phyloP scores from a whole-genome alignment of 2,888 invertebrate species.

The Stomorhina lunata region DNA sequence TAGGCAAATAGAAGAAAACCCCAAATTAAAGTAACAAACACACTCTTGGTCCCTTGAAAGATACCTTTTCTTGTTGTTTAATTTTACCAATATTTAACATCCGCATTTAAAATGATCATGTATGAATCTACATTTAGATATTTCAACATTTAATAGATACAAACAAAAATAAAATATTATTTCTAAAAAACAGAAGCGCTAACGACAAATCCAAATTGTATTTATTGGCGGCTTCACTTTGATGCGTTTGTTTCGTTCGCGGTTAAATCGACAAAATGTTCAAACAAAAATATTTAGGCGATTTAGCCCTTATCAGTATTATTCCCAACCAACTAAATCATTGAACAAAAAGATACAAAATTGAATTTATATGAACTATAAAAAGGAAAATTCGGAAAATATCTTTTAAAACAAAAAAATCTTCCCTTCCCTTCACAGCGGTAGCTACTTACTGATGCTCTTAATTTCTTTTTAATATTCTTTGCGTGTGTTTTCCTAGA shows the following conservation, averaged over 20 bases:
- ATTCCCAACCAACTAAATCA: slow-evolving; percentile 12
- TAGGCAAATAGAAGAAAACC: slow-evolving; percentile 66
- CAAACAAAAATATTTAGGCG: slow-evolving; percentile 78
- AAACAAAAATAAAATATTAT: slow-evolving; percentile 23
- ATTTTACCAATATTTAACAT: slow-evolving; percentile 32
- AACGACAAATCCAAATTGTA: slow-evolving; percentile 67
- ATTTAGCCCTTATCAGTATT: slow-evolving; percentile 75
- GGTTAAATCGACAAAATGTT: slow-evolving; percentile 70
- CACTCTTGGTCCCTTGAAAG: too few relatives aligned
- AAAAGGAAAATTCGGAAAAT: slow-evolving; percentile 12
- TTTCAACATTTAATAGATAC: background rate
- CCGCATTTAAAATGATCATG: slow-evolving; percentile 12
- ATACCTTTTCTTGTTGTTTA: slow-evolving; percentile 37
- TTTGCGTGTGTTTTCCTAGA: too few relatives aligned
- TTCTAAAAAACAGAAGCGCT: slow-evolving; percentile 75
- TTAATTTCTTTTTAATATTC: slow-evolving; percentile 7
- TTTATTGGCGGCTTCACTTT: slow-evolving; percentile 47
- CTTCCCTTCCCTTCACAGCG: slow-evolving; percentile 19
- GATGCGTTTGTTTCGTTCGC: slow-evolving; percentile 64
- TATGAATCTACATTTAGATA: background rate
- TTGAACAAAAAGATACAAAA: background rate
- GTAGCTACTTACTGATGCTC: slow-evolving; percentile 51
- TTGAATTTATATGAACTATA: background rate
- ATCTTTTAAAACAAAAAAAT: slow-evolving; percentile 19
- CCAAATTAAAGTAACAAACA: slow-evolving; percentile 66